phyloP scores from a whole-genome alignment of 30 jellyfish, hydroid and myxozoan species.

The Aurelia aurita complex sp. Pacific region DNA sequence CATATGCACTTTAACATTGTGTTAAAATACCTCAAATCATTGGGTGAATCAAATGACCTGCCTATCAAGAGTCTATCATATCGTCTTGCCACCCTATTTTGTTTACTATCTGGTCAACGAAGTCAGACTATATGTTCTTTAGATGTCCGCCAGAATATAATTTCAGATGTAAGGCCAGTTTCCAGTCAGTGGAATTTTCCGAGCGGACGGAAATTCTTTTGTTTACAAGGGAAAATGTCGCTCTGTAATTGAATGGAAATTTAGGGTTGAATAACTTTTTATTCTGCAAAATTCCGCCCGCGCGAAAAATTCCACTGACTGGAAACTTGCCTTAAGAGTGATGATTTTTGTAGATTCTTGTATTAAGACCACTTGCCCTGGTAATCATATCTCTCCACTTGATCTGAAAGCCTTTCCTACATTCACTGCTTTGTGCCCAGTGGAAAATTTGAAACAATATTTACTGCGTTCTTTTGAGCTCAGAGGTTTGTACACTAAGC shows the following conservation, averaged over 20 bases:
- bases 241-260: too few relatives aligned
- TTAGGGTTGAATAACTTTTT: too few relatives aligned
- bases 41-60: too few relatives aligned
- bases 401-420: not conserved
- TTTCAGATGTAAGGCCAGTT: not conserved
- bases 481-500: not conserved
- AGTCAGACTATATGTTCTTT: not conserved
- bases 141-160: not conserved
- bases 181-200: too few relatives aligned
- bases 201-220: too few relatives aligned
- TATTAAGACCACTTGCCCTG: not conserved
- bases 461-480: not conserved
- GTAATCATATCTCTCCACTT: not conserved
- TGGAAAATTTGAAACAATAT: not conserved
- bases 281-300: too few relatives aligned
- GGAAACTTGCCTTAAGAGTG: not conserved
- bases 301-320: too few relatives aligned
- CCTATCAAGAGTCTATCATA: too few relatives aligned
- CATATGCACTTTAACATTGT: not conserved
- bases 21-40: not conserved
- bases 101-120: not conserved
- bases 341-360: not conserved
- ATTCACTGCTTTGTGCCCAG: not conserved
- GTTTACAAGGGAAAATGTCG: too few relatives aligned
- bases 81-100: too few relatives aligned